phyloP scores from a whole-genome alignment of 2,113 vertebrate species.

The Acanthisitta chloris region DNA sequence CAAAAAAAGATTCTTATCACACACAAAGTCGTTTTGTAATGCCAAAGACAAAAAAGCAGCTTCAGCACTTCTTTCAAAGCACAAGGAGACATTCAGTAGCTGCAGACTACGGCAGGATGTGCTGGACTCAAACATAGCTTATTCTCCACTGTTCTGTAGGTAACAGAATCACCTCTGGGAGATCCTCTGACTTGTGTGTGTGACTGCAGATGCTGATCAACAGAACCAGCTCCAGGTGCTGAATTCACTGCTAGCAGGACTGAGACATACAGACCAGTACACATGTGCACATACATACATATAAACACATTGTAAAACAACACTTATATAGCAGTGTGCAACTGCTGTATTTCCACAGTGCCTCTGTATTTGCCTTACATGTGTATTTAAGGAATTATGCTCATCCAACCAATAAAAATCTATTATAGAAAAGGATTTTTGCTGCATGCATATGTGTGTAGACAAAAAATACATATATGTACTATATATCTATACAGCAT shows the following conservation, averaged over 20 bases:
- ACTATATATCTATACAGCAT: neutral
- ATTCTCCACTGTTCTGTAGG: fast-evolving
- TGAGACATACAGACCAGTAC: neutral
- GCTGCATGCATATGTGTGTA: neutral
- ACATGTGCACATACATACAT: neutral
- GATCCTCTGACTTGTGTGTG: neutral
- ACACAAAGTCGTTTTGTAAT: neutral
- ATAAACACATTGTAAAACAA: neutral
- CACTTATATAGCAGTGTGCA: neutral
- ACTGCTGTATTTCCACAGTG: neutral
- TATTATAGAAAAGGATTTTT: neutral
- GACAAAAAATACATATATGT: neutral
- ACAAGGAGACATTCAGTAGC: neutral
- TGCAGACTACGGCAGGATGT: fast-evolving
- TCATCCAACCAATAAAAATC: neutral
- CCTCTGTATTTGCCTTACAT: neutral
- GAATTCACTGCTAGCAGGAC: neutral
- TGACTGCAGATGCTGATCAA: neutral
- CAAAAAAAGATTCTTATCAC: neutral
- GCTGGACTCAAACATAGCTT: neutral
- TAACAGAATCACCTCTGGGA: neutral
- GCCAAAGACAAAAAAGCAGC: neutral
- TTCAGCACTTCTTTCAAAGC: neutral
- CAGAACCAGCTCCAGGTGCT: neutral
- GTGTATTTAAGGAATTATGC: neutral